phyloP scores from a whole-genome alignment of 2,888 invertebrate species.

The Eilema depressum region DNA sequence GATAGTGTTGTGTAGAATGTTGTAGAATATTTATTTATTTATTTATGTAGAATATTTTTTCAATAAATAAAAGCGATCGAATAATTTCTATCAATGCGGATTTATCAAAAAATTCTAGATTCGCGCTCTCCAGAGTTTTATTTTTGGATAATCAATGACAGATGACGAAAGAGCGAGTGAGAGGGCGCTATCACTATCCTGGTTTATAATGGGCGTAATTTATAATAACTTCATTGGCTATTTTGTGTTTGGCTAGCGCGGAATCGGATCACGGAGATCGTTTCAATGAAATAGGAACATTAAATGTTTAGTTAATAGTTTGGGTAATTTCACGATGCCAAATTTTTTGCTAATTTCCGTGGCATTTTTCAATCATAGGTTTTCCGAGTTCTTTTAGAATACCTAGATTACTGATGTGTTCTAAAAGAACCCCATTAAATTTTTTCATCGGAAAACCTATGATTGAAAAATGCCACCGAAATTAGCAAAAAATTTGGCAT shows the following conservation, averaged over 20 bases:
- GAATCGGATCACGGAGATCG: slow-evolving; percentile 13
- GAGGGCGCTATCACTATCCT: slow-evolving; percentile 27
- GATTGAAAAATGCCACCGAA: no score
- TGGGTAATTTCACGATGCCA: no score
- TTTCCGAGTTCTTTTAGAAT: no score
- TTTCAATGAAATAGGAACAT: slow-evolving; percentile 10
- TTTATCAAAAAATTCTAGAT: slow-evolving; percentile 52
- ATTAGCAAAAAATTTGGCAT: no score
- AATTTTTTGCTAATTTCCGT: no score
- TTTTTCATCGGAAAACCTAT: no score
- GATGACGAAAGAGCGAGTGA: slow-evolving; percentile 51
- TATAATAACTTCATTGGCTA: slow-evolving; percentile 49
- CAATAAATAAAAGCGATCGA: background rate
- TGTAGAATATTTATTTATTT: no score
- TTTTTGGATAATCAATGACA: slow-evolving; percentile 65
- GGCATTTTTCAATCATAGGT: no score
- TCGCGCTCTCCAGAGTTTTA: slow-evolving; percentile 55
- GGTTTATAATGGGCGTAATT: slow-evolving; percentile 42
- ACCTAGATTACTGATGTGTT: no score
- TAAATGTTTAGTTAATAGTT: background rate
- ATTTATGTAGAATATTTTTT: background rate
- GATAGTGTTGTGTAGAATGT: no score
- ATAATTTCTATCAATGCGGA: slow-evolving; percentile 29
- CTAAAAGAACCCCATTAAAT: no score
- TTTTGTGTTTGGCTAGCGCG: slow-evolving; percentile 39